These are phyloP conservation scores for Siphamia tubifer DNA, from an alignment of 2,113 vertebrate genomes.

Conservation along the genomic window DNA sequence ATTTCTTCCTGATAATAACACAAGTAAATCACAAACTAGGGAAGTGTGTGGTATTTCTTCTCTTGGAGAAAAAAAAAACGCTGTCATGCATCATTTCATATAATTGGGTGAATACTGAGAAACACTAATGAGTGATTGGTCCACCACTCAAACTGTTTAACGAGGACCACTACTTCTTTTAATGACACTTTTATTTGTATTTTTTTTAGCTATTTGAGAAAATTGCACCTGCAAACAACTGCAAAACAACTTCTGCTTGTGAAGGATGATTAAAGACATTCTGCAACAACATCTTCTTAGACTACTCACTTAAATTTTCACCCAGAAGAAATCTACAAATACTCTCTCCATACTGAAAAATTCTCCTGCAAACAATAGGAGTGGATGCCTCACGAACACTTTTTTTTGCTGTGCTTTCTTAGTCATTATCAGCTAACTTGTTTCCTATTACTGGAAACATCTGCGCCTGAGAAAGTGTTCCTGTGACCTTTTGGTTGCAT, in stretches of 20 bases:
- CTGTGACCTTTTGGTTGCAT: conserved; percentile 1
- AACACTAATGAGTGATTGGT: conserved; percentile 4
- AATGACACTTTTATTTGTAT: conserved; percentile 7
- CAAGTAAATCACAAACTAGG: background rate
- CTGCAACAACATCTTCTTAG: conserved; percentile 29
- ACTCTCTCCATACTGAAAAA: conserved; percentile 4
- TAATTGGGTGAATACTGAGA: background rate
- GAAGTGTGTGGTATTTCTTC: background rate
- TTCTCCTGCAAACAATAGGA: conserved; percentile 33
- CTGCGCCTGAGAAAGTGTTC: background rate
- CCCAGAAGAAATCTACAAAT: conserved; percentile 45
- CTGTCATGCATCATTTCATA: background rate
- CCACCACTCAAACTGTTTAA: conserved; percentile 25
- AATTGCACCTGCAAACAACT: conserved; percentile 35
- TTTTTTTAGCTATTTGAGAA: too few species aligned
- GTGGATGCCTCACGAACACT: background rate
- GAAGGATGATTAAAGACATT: conserved; percentile 46
- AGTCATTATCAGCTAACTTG: conserved; percentile 36
- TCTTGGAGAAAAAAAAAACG: background rate
- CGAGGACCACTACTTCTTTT: conserved; percentile 15
- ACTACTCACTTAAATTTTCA: conserved; percentile 17
- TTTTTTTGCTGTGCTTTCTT: background rate
- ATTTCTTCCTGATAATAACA: background rate
- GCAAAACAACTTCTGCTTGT: conserved; percentile 5
- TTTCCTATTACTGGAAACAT: conserved; percentile 42